A percentile compares a stretch with the other conserved stretches of the same genome.
phyloP scores from a whole-genome alignment of 2,797 vertebrate genomes.

The Sternarchorhynchus goeldii region DNA sequence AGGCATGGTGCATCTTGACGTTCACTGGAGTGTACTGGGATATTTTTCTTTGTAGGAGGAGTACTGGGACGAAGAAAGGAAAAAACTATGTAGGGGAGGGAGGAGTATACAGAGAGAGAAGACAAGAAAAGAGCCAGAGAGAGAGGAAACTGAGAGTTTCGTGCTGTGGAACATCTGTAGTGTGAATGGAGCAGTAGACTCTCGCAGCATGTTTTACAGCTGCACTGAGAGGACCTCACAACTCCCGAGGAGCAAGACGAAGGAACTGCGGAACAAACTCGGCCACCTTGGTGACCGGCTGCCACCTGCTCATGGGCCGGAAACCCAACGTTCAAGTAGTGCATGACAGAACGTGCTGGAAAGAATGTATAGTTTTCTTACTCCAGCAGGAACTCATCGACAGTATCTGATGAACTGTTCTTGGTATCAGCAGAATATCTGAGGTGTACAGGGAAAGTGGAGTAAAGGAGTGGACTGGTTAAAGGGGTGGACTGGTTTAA shows the following conservation, averaged over 20 bases:
- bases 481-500: too few species aligned
- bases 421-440: too few species aligned
- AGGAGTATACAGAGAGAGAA: neutral
- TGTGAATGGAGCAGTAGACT: neutral
- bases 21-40: too few species aligned
- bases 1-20: neutral
- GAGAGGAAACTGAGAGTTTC: neutral
- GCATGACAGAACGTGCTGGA: neutral
- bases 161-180: conserved; percentile 28
- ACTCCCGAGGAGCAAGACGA: neutral
- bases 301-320: neutral
- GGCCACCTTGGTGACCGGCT: neutral
- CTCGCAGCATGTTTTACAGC: neutral
- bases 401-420: too few species aligned
- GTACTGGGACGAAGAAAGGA: neutral
- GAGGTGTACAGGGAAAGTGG: too few species aligned
- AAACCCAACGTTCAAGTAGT: neutral
- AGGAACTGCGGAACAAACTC: conserved; percentile 12
- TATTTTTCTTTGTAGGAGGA: neutral
- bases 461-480: too few species aligned
- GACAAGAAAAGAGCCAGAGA: neutral
- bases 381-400: neutral
- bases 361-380: neutral
- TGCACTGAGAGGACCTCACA: neutral
- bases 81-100: neutral